Evolutionary conservation across 92 coral and sea anemone genomes (phyloP).

Genomic region (Zoanthus solanderi): DNA sequence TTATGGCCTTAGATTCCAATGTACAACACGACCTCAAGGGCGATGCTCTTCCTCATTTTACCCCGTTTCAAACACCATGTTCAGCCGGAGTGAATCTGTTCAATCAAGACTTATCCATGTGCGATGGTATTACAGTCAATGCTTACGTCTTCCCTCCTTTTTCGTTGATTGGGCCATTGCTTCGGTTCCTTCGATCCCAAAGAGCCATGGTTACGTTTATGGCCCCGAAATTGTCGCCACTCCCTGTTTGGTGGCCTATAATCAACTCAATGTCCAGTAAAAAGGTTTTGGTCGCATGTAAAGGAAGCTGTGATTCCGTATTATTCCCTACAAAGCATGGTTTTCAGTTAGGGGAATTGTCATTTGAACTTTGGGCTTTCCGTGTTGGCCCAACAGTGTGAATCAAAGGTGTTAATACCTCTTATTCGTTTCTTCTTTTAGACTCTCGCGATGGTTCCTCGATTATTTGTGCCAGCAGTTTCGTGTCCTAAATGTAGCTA

Average conservation of each 20-base stretch:
- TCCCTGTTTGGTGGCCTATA: slow-evolving; percentile 58
- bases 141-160: slow-evolving; percentile 52
- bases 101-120: slow-evolving; percentile 18
- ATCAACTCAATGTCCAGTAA: slow-evolving; percentile 38
- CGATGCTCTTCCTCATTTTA: too few species aligned
- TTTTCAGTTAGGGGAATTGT: slow-evolving; percentile 12
- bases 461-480: slow-evolving; percentile 24
- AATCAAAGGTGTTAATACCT: neutral
- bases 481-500: slow-evolving; percentile 6
- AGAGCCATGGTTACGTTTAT: neutral
- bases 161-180: slow-evolving; percentile 46
- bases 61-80: neutral
- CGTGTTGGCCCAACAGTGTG: neutral
- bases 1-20: too few species aligned
- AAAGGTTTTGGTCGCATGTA: slow-evolving; percentile 29
- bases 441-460: slow-evolving; percentile 6
- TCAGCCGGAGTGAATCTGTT: slow-evolving; percentile 52
- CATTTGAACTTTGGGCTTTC: slow-evolving; percentile 50
- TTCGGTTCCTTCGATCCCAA: slow-evolving; percentile 44
- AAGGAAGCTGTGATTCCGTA: slow-evolving; percentile 36
- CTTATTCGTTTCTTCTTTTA: neutral
- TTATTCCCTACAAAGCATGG: slow-evolving; percentile 54
- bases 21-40: too few species aligned
- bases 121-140: neutral
- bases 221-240: neutral